phyloP scores from a whole-genome alignment of 2,113 vertebrate genomes.

The Oncorhynchus clarkii region DNA sequence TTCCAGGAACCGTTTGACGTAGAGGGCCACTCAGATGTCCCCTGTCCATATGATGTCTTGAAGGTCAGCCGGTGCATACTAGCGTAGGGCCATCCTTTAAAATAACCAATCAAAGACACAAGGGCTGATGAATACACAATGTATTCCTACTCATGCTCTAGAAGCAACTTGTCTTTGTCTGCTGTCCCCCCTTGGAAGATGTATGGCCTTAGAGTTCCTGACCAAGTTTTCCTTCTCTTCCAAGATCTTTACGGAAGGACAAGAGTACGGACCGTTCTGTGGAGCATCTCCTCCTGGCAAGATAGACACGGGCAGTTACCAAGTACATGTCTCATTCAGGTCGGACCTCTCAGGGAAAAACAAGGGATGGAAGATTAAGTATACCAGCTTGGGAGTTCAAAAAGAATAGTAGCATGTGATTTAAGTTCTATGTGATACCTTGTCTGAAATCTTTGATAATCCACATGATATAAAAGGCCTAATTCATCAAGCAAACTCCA shows the following conservation, averaged over 20 bases:
- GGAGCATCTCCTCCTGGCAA: conserved; percentile 66
- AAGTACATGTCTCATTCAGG: conserved; percentile 65
- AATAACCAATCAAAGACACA: conserved; percentile 25
- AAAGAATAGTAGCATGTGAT: neutral
- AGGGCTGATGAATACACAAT: conserved; percentile 60
- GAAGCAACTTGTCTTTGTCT: conserved; percentile 38
- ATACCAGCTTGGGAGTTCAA: conserved; percentile 64
- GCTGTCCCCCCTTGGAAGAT: conserved; percentile 43
- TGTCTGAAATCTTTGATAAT: neutral
- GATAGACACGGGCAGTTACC: conserved; percentile 73
- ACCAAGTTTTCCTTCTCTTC: conserved; percentile 7
- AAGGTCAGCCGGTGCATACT: conserved; percentile 66
- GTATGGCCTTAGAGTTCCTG: conserved; percentile 26
- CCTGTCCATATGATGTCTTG: conserved; percentile 77
- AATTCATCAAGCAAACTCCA: neutral
- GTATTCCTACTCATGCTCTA: conserved; percentile 72
- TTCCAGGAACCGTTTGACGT: conserved; percentile 79
- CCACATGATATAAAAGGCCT: neutral
- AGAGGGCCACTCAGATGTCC: conserved; percentile 68
- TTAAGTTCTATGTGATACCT: neutral
- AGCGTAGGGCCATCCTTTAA: too few relatives aligned
- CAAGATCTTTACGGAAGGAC: conserved; percentile 72
- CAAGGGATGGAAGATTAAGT: conserved; percentile 80
- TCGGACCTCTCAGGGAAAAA: conserved; percentile 74
- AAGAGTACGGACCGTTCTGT: conserved; percentile 76